A percentile compares a stretch with the other conserved stretches of the same genome.
phyloP scores from a whole-genome alignment of 2,888 invertebrate genomes.

The Ormyrus pomaceus region DNA sequence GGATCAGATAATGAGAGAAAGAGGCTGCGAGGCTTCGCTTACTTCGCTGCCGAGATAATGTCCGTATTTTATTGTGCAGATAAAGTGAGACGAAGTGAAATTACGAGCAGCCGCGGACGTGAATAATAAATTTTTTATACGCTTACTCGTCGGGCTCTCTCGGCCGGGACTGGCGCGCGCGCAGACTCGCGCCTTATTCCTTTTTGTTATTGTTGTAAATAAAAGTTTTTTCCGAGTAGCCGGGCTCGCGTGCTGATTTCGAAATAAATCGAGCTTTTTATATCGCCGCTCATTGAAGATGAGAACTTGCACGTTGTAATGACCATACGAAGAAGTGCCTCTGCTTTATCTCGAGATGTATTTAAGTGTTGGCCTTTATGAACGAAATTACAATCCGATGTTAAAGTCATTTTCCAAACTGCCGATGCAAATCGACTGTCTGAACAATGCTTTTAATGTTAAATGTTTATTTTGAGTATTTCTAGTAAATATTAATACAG shows the following conservation, averaged over 20 bases:
- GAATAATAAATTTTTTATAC: conserved; percentile 46
- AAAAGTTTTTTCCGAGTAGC: not conserved
- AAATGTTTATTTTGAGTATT: too few relatives aligned
- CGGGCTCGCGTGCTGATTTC: not conserved
- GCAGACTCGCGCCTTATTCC: not conserved
- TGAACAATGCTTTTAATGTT: too few relatives aligned
- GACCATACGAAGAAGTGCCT: too few relatives aligned
- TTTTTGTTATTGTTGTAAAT: conserved; percentile 15
- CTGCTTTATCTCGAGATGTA: too few relatives aligned
- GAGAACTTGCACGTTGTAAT: too few relatives aligned
- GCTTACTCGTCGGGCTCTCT: not conserved
- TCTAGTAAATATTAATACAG: too few relatives aligned
- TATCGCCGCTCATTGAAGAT: too few relatives aligned
- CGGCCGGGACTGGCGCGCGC: too few relatives aligned
- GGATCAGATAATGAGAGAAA: conserved; percentile 54
- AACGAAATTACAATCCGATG: too few relatives aligned
- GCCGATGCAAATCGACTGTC: too few relatives aligned
- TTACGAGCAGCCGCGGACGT: conserved; percentile 46
- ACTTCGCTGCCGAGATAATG: conserved; percentile 49
- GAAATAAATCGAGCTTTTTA: not conserved
- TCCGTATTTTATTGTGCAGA: conserved; percentile 53
- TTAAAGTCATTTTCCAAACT: too few relatives aligned
- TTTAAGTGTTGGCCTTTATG: too few relatives aligned
- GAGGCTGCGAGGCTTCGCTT: conserved; percentile 25
- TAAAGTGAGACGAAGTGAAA: conserved; percentile 53